Conservation (phyloP, 2,888 invertebrate species). For the Calliphora vomitoria region DNA sequence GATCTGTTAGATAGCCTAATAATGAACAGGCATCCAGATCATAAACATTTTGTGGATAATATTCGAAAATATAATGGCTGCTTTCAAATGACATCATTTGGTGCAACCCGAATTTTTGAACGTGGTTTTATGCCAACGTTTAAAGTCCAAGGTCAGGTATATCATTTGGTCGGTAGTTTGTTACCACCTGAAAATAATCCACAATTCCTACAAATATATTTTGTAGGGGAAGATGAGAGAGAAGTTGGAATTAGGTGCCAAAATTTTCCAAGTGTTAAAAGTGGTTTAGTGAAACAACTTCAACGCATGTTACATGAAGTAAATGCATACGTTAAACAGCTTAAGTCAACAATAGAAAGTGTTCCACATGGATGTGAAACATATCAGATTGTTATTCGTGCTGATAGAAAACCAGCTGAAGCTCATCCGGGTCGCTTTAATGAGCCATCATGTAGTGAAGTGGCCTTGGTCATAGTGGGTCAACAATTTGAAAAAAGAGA, state of each 20-base stretch:
- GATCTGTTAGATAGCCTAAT: background rate
- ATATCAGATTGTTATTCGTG: conserved; percentile 10
- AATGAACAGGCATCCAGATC: background rate
- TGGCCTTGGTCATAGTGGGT: conserved; percentile 28
- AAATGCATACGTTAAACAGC: background rate
- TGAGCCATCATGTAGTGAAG: conserved; percentile 21
- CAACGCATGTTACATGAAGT: conserved; percentile 17
- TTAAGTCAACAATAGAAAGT: conserved; percentile 24
- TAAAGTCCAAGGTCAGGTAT: background rate
- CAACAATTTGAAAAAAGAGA: conserved; percentile 7
- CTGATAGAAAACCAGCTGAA: conserved; percentile 6
- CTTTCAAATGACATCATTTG: too few relatives aligned
- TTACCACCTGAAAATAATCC: background rate
- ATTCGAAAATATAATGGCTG: too few relatives aligned
- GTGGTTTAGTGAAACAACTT: background rate
- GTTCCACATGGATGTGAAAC: background rate
- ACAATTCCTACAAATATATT: conserved; percentile 46
- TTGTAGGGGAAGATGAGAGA: conserved; percentile 16
- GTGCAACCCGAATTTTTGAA: too few relatives aligned
- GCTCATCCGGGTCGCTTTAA: conserved; percentile 16
- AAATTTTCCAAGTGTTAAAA: conserved; percentile 8
- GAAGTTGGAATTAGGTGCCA: background rate
- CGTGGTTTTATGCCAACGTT: background rate
- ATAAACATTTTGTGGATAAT: too few relatives aligned
- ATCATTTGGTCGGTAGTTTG: conserved; percentile 20